phyloP scores from a whole-genome alignment of 2,888 invertebrate genomes.

The Artemia sinica region DNA sequence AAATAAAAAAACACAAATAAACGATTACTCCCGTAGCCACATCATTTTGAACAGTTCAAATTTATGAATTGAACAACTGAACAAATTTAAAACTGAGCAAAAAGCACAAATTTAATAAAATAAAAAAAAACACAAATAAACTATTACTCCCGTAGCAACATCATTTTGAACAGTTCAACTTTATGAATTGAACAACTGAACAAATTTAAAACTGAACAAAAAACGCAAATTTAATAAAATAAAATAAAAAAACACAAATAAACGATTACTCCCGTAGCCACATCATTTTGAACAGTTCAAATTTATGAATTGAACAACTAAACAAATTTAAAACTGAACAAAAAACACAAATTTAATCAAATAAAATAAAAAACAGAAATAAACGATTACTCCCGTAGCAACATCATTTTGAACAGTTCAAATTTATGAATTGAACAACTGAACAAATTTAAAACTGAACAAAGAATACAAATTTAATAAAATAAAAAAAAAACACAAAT shows the following conservation, averaged over 20 bases:
- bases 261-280: background rate
- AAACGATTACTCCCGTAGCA: background rate
- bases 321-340: background rate
- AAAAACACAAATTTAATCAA: too few relatives aligned
- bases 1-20: conserved; percentile 15
- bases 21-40: background rate
- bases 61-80: conserved; percentile 16
- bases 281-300: background rate
- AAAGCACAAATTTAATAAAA: too few relatives aligned
- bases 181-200: too few relatives aligned
- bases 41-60: background rate
- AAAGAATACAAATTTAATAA: too few relatives aligned
- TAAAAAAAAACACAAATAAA: conserved; percentile 13
- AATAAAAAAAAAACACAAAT: conserved; percentile 14
- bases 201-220: too few relatives aligned
- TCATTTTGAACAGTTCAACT: background rate
- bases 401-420: background rate
- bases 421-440: too few relatives aligned
- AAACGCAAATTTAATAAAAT: too few relatives aligned
- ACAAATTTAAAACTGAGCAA: background rate
- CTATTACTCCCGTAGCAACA: background rate
- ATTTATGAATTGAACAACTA: conserved; percentile 15
- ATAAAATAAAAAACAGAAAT: conserved; percentile 12
- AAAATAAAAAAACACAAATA: conserved; percentile 15
- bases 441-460: too few relatives aligned